These are phyloP conservation scores for Crossaster papposus DNA, from an alignment of 53 echinoderm and acorn worm genomes.

Conservation along the genomic window DNA sequence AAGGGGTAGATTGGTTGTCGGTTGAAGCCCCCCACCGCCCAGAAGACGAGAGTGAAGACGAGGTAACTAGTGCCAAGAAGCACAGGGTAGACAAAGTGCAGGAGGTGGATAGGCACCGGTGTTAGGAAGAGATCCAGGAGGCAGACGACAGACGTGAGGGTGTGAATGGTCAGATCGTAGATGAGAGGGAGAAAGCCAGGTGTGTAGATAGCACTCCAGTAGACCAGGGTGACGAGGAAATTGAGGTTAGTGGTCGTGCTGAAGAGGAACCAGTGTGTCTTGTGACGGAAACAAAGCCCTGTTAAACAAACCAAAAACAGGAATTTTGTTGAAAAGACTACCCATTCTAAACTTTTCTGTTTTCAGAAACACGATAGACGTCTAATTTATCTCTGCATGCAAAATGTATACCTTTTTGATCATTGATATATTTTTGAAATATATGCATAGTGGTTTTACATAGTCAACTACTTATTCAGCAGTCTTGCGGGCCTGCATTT, in stretches of 20 bases:
- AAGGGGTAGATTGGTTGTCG: conserved; percentile 51
- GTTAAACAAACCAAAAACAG: not conserved
- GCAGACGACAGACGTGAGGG: conserved; percentile 60
- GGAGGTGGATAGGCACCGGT: conserved; percentile 67
- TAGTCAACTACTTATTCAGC: too few species aligned
- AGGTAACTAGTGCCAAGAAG: conserved; percentile 47
- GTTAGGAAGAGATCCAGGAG: conserved; percentile 71
- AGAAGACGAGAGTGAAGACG: conserved; percentile 68
- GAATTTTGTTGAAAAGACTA: too few species aligned
- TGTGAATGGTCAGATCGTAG: conserved; percentile 69
- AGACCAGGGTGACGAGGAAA: conserved; percentile 71
- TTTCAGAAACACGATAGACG: too few species aligned
- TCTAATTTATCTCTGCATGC: too few species aligned
- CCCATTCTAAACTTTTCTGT: too few species aligned
- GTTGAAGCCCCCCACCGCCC: conserved; percentile 62
- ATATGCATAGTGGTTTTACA: too few species aligned
- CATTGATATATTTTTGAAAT: too few species aligned
- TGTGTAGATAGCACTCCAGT: conserved; percentile 59
- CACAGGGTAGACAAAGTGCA: conserved; percentile 71
- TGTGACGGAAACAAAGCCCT: conserved; percentile 29
- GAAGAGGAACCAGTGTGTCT: conserved; percentile 71
- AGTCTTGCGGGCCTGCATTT: too few species aligned
- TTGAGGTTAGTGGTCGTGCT: conserved; percentile 62
- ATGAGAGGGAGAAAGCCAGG: conserved; percentile 31
- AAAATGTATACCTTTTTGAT: too few species aligned